Conservation (phyloP, 2,797 vertebrate genomes). For the Aplochiton taeniatus region DNA sequence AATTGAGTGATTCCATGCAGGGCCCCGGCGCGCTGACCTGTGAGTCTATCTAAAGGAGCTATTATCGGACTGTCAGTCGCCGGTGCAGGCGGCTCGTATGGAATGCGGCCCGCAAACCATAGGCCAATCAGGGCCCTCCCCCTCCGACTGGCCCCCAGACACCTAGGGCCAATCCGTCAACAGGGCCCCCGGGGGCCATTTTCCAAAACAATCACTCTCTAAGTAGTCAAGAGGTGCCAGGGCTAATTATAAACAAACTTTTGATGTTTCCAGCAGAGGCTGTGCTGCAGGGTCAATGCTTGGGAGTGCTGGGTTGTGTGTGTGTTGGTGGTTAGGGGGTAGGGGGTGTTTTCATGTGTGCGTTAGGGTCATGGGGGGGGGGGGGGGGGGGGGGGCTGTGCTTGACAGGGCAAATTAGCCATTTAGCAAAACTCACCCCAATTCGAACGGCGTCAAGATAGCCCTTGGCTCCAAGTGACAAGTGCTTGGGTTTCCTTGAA, state of each 20-base stretch:
- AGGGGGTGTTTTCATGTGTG: constrained; percentile 33
- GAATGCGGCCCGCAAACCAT: constrained; percentile 65
- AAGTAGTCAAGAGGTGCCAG: constrained; percentile 80
- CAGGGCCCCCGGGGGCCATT: constrained; percentile 73
- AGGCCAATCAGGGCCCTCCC: constrained; percentile 51
- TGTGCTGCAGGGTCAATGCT: constrained; percentile 53
- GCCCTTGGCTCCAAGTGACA: constrained; percentile 41
- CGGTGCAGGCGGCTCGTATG: constrained; percentile 70
- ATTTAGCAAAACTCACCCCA: constrained; percentile 74
- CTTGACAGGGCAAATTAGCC: constrained; percentile 74
- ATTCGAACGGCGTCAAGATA: constrained; percentile 40
- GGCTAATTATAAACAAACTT: constrained; percentile 85
- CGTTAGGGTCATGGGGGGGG: constrained; percentile 61
- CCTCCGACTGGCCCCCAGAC: constrained; percentile 32
- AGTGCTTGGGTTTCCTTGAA: constrained; percentile 44
- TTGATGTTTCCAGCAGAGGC: constrained; percentile 70
- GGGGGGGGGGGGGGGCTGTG: constrained; percentile 70
- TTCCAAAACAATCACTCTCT: constrained; percentile 80
- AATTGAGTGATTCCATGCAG: constrained; percentile 78
- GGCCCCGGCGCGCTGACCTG: constrained; percentile 64
- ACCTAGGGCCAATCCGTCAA: constrained; percentile 77
- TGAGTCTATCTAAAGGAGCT: constrained; percentile 67
- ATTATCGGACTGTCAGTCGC: constrained; percentile 79
- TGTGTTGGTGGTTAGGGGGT: constrained; percentile 4
- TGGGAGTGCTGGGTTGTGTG: constrained; percentile 1